Percentiles rank a stretch among this genome's conserved stretches.
Conservation (phyloP, 2,113 vertebrate genomes). For the Oryzias celebensis region DNA sequence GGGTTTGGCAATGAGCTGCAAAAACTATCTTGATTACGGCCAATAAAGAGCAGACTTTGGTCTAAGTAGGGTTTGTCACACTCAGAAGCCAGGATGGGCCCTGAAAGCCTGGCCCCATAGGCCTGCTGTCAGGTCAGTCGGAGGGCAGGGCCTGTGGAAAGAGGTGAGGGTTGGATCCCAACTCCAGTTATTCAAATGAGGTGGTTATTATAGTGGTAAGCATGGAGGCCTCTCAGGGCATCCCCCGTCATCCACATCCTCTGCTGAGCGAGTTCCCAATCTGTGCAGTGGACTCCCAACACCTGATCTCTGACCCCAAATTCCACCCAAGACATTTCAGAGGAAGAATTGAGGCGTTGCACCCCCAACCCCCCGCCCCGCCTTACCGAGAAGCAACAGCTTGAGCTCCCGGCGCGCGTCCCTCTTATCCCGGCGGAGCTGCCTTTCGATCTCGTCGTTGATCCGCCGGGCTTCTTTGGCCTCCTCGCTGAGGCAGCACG, state of each 20-base stretch:
- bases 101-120: constrained; percentile 11
- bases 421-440: constrained; percentile 91
- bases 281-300: constrained; percentile 53
- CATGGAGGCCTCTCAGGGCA: constrained; percentile 18
- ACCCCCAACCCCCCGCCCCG: neutral
- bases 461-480: constrained; percentile 93
- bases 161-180: constrained; percentile 42
- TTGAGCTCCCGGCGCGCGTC: constrained; percentile 89
- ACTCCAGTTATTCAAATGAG: constrained; percentile 64
- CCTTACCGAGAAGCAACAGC: constrained; percentile 91
- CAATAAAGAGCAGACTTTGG: constrained; percentile 71
- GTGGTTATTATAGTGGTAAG: constrained; percentile 25
- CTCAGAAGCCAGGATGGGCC: constrained; percentile 7
- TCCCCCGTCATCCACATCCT: neutral
- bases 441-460: constrained; percentile 95
- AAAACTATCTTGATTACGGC: constrained; percentile 31
- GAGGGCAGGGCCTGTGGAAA: neutral
- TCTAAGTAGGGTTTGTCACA: constrained; percentile 32
- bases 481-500: constrained; percentile 95
- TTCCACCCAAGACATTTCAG: constrained; percentile 36
- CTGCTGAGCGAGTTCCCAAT: constrained; percentile 24
- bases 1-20: constrained; percentile 22
- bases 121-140: constrained; percentile 1
- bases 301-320: constrained; percentile 4
- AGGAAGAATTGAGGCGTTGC: constrained; percentile 27